phyloP scores from a whole-genome alignment of 2,797 vertebrate genomes.

The Oceanodroma leucorhoa region DNA sequence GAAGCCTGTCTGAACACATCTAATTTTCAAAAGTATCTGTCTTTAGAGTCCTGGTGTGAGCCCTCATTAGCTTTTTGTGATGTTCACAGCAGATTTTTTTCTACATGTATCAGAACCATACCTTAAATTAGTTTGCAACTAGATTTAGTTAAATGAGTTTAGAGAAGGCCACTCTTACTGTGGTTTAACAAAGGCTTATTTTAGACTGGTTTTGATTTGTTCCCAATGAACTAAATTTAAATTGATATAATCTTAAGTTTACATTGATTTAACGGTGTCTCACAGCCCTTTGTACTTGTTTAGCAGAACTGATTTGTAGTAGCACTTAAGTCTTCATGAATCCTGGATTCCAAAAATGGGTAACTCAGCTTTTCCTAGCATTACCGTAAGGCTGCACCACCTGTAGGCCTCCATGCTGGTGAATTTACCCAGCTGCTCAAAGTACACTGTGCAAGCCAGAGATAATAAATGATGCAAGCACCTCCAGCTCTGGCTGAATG shows the following conservation, averaged over 20 bases:
- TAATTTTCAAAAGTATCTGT: not conserved
- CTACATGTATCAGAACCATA: not conserved
- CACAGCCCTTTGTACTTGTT: not conserved
- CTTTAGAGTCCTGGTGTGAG: not conserved
- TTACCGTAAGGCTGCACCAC: not conserved
- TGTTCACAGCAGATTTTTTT: not conserved
- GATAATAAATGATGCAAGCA: not conserved
- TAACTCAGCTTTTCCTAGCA: not conserved
- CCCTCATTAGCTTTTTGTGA: not conserved
- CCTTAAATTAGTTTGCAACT: conserved; percentile 5
- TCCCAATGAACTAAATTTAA: not conserved
- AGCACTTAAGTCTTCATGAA: not conserved
- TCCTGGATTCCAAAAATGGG: not conserved
- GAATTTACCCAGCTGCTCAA: not conserved
- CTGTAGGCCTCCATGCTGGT: not conserved
- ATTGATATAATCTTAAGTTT: not conserved
- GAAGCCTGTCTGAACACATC: not conserved
- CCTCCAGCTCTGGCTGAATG: not conserved
- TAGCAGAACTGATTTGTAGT: not conserved
- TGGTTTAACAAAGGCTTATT: not conserved
- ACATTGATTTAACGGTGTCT: not conserved
- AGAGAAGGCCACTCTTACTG: not conserved
- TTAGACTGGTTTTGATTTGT: not conserved
- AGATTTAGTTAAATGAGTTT: not conserved
- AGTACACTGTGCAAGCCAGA: not conserved